Conservation (phyloP, 2,113 vertebrate genomes). For the Psittacula cyanocephala region DNA sequence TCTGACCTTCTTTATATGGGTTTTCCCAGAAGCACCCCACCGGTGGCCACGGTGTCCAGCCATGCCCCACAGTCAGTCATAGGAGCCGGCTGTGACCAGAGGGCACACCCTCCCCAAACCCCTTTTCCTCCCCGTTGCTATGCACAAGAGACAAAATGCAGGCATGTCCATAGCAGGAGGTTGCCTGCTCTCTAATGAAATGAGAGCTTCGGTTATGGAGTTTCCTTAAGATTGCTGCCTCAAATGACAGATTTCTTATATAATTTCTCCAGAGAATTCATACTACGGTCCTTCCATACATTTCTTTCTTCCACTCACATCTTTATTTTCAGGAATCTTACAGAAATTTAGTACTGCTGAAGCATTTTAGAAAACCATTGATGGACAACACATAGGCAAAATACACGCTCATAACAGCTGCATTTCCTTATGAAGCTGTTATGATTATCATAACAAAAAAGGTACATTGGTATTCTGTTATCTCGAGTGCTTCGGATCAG, state of each 20-base stretch:
- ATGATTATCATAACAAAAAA: neutral
- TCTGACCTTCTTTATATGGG: neutral
- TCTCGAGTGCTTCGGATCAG: neutral
- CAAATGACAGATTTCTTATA: neutral
- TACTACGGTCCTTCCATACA: neutral
- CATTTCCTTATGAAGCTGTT: neutral
- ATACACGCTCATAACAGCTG: neutral
- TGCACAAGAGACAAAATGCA: no score
- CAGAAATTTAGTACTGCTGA: neutral
- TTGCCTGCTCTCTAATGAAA: neutral
- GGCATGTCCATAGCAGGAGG: neutral
- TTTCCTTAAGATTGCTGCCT: neutral
- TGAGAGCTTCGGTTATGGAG: accelerated
- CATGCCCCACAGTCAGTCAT: accelerated
- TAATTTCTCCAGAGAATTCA: neutral
- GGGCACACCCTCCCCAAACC: neutral
- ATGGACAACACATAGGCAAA: neutral
- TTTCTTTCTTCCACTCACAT: neutral
- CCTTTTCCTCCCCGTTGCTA: neutral
- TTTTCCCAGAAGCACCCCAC: neutral
- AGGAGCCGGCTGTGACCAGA: accelerated
- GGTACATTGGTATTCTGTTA: neutral
- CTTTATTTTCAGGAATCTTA: neutral
- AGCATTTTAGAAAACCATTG: neutral
- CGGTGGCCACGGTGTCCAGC: neutral